Percentiles rank a stretch among this genome's conserved stretches.
Conservation (phyloP, 2,797 vertebrate species). For the Buphagus erythrorhynchus region DNA sequence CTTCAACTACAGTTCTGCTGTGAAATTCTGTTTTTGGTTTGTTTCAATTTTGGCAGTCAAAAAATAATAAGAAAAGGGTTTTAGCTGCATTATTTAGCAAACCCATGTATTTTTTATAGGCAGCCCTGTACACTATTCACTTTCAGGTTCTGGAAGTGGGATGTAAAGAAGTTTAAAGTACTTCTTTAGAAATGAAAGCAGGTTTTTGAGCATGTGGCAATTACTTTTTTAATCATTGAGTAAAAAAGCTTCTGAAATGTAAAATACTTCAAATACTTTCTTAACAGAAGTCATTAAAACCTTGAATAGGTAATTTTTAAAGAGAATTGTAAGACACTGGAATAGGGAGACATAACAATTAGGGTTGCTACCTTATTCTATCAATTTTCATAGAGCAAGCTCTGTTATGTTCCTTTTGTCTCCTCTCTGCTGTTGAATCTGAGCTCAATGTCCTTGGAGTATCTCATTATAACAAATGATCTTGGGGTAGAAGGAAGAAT, state of each 20-base stretch:
- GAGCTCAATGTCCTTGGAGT: background rate
- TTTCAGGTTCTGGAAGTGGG: background rate
- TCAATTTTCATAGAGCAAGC: background rate
- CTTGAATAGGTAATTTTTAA: background rate
- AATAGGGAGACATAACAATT: background rate
- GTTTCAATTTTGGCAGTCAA: background rate
- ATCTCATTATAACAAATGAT: background rate
- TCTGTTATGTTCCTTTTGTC: background rate
- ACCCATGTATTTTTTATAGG: background rate
- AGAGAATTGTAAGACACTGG: background rate
- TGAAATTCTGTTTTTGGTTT: background rate
- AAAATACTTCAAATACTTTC: background rate
- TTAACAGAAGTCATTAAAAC: background rate
- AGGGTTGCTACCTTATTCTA: background rate
- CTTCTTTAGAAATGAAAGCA: background rate
- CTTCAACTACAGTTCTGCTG: background rate
- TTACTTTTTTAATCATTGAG: background rate
- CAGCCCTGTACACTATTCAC: background rate
- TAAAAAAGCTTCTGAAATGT: background rate
- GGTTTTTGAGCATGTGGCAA: background rate
- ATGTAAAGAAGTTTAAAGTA: background rate
- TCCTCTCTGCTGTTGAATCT: background rate
- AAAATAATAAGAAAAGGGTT: background rate
- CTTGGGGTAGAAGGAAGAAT: background rate
- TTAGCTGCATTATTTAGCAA: background rate